Base-by-base conservation (phyloP, 2,797 vertebrate species). In the Valencia hispanica region DNA sequence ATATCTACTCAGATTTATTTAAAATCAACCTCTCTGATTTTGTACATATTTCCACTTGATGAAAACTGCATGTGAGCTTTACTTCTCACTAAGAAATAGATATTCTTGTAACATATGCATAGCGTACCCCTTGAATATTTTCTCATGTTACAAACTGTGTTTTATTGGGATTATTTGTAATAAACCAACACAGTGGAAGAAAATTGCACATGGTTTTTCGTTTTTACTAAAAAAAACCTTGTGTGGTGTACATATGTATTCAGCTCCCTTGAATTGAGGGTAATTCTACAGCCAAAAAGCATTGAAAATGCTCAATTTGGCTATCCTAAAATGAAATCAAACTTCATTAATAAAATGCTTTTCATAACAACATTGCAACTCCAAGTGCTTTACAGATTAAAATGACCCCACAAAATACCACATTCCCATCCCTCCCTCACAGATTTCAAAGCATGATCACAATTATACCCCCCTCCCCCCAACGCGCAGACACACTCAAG, bases 1-100 rank as follows among this genome's bases (percentile, higher is more conserved):
- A n/a, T 68, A 73, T 72, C 77, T 18, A 3, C 65, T 51, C 5
- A 1, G 30, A 70, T 51, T 41, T 53, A 66, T 78, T 43, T 43
- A 66, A 22, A 72, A 11, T 10, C 18, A 68, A 17, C 25, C 32
- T 14, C 27, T 50, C 30, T 39, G 71, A 30, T 43, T 34, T 20
- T 70, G 79, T 65, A 45, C 6, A 41, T n/a, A 22, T 66, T 36
- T 34, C 5, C 32, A 55, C 32, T 69, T 65, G 39, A 1, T 0
- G 47, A 41, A 68, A 51, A 71, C 55, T 41, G 63, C 2, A 15
- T 41, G 36, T 3, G 36, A 66, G 2, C 17, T 10, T 34, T 14
- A 63, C 17, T 34, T 63, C 30, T 36, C 1, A 34, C 57, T 32
- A 32, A 34, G 15, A 6, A 66, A 12, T 8, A 66, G 4, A n/a